Base-by-base conservation (phyloP, 2,113 vertebrate genomes). In the Forbesichthys agassizii region DNA sequence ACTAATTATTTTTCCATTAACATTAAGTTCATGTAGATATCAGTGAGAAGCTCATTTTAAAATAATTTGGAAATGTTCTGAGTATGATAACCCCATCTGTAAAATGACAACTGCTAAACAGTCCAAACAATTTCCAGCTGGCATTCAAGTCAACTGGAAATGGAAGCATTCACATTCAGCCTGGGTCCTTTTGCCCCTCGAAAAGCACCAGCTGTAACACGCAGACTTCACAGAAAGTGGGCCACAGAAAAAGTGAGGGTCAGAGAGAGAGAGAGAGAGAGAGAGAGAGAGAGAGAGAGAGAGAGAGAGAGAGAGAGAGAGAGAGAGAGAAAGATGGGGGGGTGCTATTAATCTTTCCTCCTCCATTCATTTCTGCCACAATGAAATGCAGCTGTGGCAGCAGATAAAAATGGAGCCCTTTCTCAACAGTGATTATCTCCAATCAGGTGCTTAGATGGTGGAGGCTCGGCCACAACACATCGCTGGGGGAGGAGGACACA, bases 301-400 rank as follows among this genome's bases (percentile, higher is more conserved):
- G 69, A 60, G 71, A 5, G 69, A 1, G 48, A 48, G 68, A 47
- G 36, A n/a, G 42, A 66, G 47, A 57, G 61, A 27, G 63, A 42
- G 64, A 55, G 46, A 71, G 47, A 54, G n/a, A 51, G 46, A 60
- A 36, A 54, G 16, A 60, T 48, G 11, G 57, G 58, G 42, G 75
- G 61, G 42, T 14, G 74, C 81, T 84, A 84, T 88, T 87, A 86
- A 88, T 86, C 79, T 77, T 68, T 66, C 66, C 69, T 73, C 73
- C 59, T 82, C 84, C 86, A 82, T 90, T 86, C 84, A 83, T 27
- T 36, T 48, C 59, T 82, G 58, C 66, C 77, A 85, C 87, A 91
- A 90, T 92, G 88, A 90, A 89, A 87, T 90, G 90, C 91, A 93
- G 92, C 93, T 93, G 91, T 86, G 86, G 81, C 84, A 82, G 84